These are phyloP conservation scores for Dasyprocta punctata DNA, from an alignment of 2,113 vertebrate genomes.

Conservation along the genomic window DNA sequence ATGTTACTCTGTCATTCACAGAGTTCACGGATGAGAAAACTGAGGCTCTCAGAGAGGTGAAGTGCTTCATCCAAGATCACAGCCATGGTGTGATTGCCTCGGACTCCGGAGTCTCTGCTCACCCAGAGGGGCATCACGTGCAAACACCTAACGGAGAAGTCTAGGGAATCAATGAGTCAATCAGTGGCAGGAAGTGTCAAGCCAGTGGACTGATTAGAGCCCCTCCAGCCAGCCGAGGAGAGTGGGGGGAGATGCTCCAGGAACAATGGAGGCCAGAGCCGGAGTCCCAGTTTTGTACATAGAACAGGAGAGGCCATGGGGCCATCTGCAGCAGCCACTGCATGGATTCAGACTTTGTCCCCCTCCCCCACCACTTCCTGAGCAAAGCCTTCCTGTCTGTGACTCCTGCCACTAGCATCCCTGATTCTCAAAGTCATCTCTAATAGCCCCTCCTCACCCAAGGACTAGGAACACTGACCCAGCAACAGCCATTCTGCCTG, in stretches of 20 bases:
- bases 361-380: not conserved
- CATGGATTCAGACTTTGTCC: not conserved
- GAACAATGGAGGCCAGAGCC: accelerated
- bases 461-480: not conserved
- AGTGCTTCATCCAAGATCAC: not conserved
- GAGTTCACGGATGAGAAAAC: not conserved
- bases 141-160: not conserved
- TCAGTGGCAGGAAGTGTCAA: not conserved
- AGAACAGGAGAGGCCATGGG: not conserved
- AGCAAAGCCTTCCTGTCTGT: too few relatives aligned
- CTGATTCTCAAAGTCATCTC: not conserved
- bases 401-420: not conserved
- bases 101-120: not conserved
- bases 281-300: too few relatives aligned
- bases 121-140: not conserved
- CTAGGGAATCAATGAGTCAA: not conserved
- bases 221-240: too few relatives aligned
- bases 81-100: not conserved
- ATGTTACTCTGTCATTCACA: not conserved
- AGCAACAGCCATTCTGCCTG: not conserved
- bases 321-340: accelerated
- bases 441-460: not conserved
- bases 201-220: not conserved
- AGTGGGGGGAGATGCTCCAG: not conserved
- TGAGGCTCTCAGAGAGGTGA: not conserved